phyloP scores from a whole-genome alignment of 2,888 invertebrate species.

The Trichacis sp. region DNA sequence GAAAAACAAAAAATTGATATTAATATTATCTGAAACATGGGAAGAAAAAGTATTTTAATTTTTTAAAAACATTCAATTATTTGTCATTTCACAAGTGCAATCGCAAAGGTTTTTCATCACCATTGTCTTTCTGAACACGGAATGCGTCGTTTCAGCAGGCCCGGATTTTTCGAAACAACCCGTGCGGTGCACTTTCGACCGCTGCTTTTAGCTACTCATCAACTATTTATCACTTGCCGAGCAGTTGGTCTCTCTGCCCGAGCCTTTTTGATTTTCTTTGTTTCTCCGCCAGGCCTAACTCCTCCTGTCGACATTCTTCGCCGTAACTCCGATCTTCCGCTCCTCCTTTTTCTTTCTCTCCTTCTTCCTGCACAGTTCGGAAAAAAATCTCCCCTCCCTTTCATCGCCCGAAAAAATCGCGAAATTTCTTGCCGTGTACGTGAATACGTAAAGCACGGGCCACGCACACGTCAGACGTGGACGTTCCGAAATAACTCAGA shows the following conservation, averaged over 20 bases:
- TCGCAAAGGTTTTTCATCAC: too few species aligned
- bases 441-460: slow-evolving; percentile 40
- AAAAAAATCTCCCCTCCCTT: slow-evolving; percentile 37
- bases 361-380: slow-evolving; percentile 55
- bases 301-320: slow-evolving; percentile 38
- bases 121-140: too few species aligned
- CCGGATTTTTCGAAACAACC: slow-evolving; percentile 2
- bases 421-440: slow-evolving; percentile 43
- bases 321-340: slow-evolving; percentile 44
- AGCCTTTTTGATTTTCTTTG: slow-evolving; percentile 53
- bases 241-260: slow-evolving; percentile 24
- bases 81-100: too few species aligned
- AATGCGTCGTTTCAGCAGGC: too few species aligned
- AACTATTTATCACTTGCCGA: slow-evolving; percentile 20
- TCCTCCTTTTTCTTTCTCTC: slow-evolving; percentile 47
- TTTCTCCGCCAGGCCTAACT: slow-evolving; percentile 40
- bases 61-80: too few species aligned
- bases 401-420: too few species aligned
- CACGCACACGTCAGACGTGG: slow-evolving; percentile 43
- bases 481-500: slow-evolving; percentile 49
- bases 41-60: too few species aligned
- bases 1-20: too few species aligned
- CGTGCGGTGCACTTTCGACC: background rate
- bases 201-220: slow-evolving; percentile 11
- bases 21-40: too few species aligned